A percentile compares a stretch with the other conserved stretches of the same genome.
Conservation (phyloP, 2,797 vertebrate genomes). For the Vultur gryphus region DNA sequence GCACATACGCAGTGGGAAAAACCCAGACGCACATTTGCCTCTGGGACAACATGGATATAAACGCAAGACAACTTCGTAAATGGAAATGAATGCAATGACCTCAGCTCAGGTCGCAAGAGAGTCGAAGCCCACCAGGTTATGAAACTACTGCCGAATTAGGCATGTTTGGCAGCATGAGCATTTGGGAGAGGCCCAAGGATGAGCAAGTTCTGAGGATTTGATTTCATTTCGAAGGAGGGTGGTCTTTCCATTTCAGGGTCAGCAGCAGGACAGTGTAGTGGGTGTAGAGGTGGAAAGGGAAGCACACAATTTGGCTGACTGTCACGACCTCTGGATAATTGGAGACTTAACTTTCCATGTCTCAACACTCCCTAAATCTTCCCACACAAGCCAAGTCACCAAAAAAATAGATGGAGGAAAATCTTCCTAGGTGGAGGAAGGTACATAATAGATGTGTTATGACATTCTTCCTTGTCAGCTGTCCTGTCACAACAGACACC, state of each 20-base stretch:
- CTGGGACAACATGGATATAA: slow-evolving; percentile 34
- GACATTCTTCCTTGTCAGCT: not conserved
- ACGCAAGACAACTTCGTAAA: slow-evolving; percentile 34
- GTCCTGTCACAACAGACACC: not conserved
- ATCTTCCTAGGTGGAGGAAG: not conserved
- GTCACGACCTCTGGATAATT: slow-evolving; percentile 52
- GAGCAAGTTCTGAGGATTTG: slow-evolving; percentile 50
- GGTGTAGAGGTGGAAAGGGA: slow-evolving; percentile 54
- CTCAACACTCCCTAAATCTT: slow-evolving; percentile 53
- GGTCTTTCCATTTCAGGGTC: slow-evolving; percentile 65
- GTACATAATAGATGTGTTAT: not conserved
- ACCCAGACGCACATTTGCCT: slow-evolving; percentile 30
- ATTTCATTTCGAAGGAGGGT: slow-evolving; percentile 58
- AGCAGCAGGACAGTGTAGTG: slow-evolving; percentile 50
- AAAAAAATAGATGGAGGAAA: slow-evolving; percentile 10
- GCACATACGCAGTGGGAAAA: slow-evolving; percentile 16
- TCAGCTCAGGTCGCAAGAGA: slow-evolving; percentile 66
- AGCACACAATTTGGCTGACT: slow-evolving; percentile 42
- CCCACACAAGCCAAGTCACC: slow-evolving; percentile 5
- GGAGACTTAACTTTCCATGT: slow-evolving; percentile 58
- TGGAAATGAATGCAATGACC: slow-evolving; percentile 62
- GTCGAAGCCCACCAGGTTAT: slow-evolving; percentile 62
- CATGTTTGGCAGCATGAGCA: slow-evolving; percentile 27
- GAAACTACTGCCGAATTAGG: slow-evolving; percentile 58
- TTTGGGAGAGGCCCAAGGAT: slow-evolving; percentile 61